Evolutionary conservation across 2,113 vertebrate genomes (phyloP).

Genomic region (Trochalopteron elliotii): DNA sequence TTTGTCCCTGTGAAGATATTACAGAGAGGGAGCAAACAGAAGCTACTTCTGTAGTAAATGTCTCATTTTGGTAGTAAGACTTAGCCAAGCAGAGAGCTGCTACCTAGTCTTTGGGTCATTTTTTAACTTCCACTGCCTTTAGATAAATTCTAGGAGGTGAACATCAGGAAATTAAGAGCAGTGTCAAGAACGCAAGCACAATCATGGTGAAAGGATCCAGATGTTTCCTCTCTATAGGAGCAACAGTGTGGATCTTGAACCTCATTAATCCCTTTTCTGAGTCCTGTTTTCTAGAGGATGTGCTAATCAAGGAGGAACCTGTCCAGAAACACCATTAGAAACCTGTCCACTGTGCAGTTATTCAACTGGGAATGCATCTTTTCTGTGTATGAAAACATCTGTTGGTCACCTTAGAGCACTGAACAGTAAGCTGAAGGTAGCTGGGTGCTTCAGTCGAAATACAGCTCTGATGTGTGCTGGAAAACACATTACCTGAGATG

Average conservation of each 20-base stretch:
- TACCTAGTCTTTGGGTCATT: not conserved
- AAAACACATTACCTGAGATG: not conserved
- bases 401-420: not conserved
- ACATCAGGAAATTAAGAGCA: not conserved
- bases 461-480: not conserved
- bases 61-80: not conserved
- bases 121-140: not conserved
- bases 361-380: not conserved
- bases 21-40: not conserved
- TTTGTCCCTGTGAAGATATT: not conserved
- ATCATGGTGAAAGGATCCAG: not conserved
- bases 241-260: not conserved
- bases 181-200: not conserved
- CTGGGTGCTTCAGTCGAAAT: not conserved
- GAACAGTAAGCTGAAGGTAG: not conserved
- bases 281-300: not conserved
- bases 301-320: not conserved
- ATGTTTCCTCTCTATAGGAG: not conserved
- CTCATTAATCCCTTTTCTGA: not conserved
- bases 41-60: not conserved
- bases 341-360: not conserved
- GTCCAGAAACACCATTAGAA: not conserved
- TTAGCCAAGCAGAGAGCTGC: not conserved
- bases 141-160: not conserved
- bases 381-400: not conserved